A percentile compares a stretch with the other conserved stretches of the same genome.
Evolutionary conservation across 2,113 vertebrate species (phyloP).

Genomic region (Uropsilus gracilis): DNA sequence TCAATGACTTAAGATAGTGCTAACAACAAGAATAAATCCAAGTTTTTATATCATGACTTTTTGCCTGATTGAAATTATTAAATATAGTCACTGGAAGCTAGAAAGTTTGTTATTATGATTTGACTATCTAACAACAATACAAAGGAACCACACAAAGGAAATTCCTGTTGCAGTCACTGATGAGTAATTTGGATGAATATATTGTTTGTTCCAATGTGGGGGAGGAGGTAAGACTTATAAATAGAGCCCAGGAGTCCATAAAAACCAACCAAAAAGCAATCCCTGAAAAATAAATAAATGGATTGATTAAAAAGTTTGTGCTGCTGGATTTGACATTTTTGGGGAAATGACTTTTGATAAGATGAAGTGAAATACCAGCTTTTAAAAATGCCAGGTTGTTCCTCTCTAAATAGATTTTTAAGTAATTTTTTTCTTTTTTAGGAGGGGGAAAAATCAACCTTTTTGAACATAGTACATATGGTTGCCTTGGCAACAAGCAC

Average conservation of each 20-base stretch:
- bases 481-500: conserved; percentile 79
- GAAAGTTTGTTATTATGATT: neutral
- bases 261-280: neutral
- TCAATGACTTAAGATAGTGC: neutral
- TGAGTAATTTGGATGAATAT: neutral
- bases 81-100: neutral
- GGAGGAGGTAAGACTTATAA: neutral
- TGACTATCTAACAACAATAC: neutral
- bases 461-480: conserved; percentile 65
- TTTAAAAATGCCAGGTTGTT: conserved; percentile 59
- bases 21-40: neutral
- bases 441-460: conserved; percentile 25
- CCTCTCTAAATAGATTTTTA: conserved; percentile 65
- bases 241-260: neutral
- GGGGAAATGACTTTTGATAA: conserved; percentile 45
- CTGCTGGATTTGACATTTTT: conserved; percentile 60
- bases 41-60: neutral
- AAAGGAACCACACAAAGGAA: neutral
- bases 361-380: conserved; percentile 62
- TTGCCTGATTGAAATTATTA: neutral
- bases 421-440: conserved; percentile 16
- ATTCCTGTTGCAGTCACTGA: neutral
- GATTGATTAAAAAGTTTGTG: conserved; percentile 59
- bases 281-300: conserved; percentile 54
- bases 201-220: neutral